Evolutionary conservation across 2,797 vertebrate genomes (phyloP).

Genomic region (Phylloscopus collybita): DNA sequence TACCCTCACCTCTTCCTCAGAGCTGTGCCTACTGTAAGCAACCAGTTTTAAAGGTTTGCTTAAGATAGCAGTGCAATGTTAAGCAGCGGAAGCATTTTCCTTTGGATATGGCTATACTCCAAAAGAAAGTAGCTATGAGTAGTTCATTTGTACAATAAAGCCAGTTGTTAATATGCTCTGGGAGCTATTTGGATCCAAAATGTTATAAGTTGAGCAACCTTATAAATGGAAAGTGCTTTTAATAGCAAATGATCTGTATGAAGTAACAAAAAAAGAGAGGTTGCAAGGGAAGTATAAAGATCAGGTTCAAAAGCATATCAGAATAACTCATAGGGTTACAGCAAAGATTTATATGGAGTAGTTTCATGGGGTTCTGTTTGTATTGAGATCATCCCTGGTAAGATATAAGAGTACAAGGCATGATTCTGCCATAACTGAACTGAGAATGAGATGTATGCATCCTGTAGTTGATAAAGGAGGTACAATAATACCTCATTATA

Average conservation of each 20-base stretch:
- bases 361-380: not conserved
- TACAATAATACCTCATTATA: not conserved
- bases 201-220: not conserved
- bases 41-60: slow-evolving; percentile 3
- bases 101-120: not conserved
- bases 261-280: not conserved
- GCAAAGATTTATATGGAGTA: not conserved
- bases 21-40: not conserved
- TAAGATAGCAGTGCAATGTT: not conserved
- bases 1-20: not conserved
- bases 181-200: slow-evolving; percentile 18
- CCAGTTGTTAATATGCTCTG: not conserved
- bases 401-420: not conserved
- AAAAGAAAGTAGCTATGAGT: not conserved
- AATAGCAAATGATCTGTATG: not conserved
- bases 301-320: not conserved
- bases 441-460: not conserved
- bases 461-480: not conserved
- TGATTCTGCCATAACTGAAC: not conserved
- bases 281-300: not conserved
- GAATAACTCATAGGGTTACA: not conserved
- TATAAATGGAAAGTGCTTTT: slow-evolving; percentile 13
- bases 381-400: not conserved
- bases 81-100: not conserved
- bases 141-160: slow-evolving; percentile 4